These are phyloP conservation scores for Zelostemma sp. DNA, from an alignment of 1,140 invertebrate species.

Conservation along the genomic window DNA sequence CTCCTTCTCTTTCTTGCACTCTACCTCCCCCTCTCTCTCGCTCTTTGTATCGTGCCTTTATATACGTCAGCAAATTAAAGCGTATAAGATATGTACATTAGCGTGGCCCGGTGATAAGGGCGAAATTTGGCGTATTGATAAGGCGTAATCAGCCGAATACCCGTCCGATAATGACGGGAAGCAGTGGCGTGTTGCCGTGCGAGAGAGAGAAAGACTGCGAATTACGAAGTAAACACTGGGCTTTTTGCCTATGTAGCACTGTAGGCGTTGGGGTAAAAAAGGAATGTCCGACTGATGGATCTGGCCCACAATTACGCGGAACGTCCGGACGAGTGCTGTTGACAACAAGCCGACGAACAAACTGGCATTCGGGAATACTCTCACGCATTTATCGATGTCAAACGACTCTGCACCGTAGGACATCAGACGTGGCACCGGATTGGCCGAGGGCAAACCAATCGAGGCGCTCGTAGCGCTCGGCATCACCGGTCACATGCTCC, in stretches of 20 bases:
- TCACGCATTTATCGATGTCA: slow-evolving; percentile 69
- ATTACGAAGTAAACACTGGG: not conserved
- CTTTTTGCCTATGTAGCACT: not conserved
- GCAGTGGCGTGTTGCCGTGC: not conserved
- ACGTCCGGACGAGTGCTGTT: slow-evolving; percentile 12
- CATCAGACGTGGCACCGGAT: slow-evolving; percentile 49
- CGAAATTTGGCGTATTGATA: not conserved
- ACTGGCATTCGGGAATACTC: slow-evolving; percentile 61
- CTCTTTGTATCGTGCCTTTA: not conserved
- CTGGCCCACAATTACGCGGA: not conserved
- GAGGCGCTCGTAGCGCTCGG: slow-evolving; percentile 49
- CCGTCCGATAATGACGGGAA: not conserved
- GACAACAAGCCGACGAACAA: slow-evolving; percentile 36
- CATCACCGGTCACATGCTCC: slow-evolving; percentile 63
- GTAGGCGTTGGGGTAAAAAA: not conserved
- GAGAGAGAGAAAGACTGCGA: not conserved
- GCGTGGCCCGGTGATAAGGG: not conserved
- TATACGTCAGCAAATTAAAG: not conserved
- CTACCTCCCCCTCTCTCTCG: slow-evolving; percentile 6
- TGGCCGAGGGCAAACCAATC: slow-evolving; percentile 52
- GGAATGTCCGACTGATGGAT: slow-evolving; percentile 4
- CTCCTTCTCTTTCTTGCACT: slow-evolving; percentile 14
- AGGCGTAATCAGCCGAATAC: not conserved
- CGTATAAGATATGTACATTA: not conserved
- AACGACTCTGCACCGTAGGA: slow-evolving; percentile 60